Conservation (phyloP, 2,113 vertebrate genomes). For the Phyllostomus discolor region DNA sequence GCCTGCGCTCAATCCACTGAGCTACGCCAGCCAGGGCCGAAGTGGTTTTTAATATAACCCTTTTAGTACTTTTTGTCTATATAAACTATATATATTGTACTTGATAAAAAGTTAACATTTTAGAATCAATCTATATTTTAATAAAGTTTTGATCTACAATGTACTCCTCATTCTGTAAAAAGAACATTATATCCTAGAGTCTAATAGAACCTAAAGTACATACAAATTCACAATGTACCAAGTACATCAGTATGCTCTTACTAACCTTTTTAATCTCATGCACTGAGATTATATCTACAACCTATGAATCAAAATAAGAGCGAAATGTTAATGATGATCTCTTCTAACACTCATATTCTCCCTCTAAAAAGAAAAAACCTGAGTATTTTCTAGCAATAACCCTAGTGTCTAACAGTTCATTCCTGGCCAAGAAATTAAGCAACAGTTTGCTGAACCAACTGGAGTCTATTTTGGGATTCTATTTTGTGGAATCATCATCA, state of each 20-base stretch:
- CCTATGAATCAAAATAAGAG: background rate
- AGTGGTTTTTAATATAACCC: background rate
- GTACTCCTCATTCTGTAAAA: background rate
- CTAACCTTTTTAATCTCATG: background rate
- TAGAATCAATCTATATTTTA: background rate
- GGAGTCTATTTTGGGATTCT: background rate
- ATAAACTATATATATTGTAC: background rate
- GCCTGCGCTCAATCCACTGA: too few relatives aligned
- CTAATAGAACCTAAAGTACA: background rate
- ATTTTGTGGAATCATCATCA: background rate
- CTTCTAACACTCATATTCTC: background rate
- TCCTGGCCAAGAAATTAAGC: background rate
- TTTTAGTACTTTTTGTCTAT: background rate
- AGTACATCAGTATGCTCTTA: background rate
- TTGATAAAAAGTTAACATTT: background rate
- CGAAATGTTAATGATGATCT: background rate
- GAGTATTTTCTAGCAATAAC: background rate
- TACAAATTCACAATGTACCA: background rate
- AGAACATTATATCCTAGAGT: background rate
- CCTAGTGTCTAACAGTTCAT: background rate
- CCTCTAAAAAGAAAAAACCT: background rate
- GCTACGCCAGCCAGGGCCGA: too few relatives aligned
- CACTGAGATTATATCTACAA: background rate
- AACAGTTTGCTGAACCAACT: background rate
- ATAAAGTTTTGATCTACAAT: background rate